Percentiles rank a stretch among this genome's conserved stretches.
Conservation (phyloP, 2,797 vertebrate genomes). For the Otolemur crassicaudatus region DNA sequence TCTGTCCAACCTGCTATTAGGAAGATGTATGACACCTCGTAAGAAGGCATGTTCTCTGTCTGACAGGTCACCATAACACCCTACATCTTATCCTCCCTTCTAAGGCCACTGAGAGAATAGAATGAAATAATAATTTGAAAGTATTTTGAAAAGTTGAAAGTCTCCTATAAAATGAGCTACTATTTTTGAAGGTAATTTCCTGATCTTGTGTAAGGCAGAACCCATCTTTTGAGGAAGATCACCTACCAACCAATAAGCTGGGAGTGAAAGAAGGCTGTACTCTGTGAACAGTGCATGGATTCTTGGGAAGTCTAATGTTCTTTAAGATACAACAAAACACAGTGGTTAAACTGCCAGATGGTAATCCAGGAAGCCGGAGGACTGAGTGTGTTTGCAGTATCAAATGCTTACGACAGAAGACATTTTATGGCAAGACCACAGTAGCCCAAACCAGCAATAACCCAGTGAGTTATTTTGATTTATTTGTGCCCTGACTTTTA, state of each 20-base stretch:
- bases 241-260: neutral
- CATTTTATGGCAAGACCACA: neutral
- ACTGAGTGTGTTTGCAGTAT: neutral
- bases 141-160: slow-evolving; percentile 30
- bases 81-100: neutral
- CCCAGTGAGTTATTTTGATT: slow-evolving; percentile 37
- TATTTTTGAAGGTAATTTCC: neutral
- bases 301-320: slow-evolving; percentile 44
- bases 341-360: neutral
- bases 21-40: neutral
- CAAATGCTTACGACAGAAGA: slow-evolving; percentile 14
- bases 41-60: neutral
- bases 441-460: slow-evolving; percentile 1
- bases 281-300: neutral
- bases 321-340: slow-evolving; percentile 29
- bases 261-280: too few species aligned
- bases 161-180: neutral
- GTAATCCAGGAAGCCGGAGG: neutral
- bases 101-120: neutral
- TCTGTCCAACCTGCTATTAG: neutral
- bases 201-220: neutral
- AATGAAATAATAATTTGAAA: neutral
- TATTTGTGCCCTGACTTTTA: slow-evolving; percentile 61
- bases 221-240: neutral
- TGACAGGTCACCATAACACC: neutral